Evolutionary conservation across 2,113 vertebrate genomes (phyloP).

Genomic region (Callaeas wilsoni): DNA sequence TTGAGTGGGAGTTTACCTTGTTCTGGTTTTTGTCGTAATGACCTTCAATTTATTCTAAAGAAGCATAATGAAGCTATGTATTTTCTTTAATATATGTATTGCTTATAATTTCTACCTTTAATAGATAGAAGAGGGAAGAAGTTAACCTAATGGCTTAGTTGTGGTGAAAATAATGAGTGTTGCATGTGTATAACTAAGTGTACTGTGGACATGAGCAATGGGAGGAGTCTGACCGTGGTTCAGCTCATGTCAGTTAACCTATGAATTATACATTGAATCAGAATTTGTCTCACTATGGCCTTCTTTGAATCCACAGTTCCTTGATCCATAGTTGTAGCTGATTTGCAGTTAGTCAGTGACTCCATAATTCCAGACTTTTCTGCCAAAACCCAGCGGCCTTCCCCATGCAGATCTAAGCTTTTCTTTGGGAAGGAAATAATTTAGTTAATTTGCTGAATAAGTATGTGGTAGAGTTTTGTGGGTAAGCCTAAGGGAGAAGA

Average conservation of each 20-base stretch:
- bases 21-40: neutral
- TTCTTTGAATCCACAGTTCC: neutral
- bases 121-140: neutral
- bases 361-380: slow-evolving; percentile 44
- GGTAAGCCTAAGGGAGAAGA: slow-evolving; percentile 54
- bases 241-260: neutral
- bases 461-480: slow-evolving; percentile 52
- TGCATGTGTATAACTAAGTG: neutral
- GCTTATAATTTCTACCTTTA: neutral
- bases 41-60: neutral
- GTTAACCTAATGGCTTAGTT: neutral
- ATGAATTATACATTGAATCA: neutral
- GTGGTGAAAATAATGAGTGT: neutral
- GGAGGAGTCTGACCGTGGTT: neutral
- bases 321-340: neutral
- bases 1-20: neutral
- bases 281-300: neutral
- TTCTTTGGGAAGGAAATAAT: slow-evolving; percentile 52
- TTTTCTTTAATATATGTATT: neutral
- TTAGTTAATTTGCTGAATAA: slow-evolving; percentile 62
- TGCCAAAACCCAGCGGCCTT: slow-evolving; percentile 35
- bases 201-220: neutral
- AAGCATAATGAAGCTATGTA: neutral
- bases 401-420: slow-evolving; percentile 47
- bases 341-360: slow-evolving; percentile 23